These are phyloP conservation scores for Ganaspis brasiliensis DNA, from an alignment of 2,888 invertebrate genomes.

Conservation along the genomic window DNA sequence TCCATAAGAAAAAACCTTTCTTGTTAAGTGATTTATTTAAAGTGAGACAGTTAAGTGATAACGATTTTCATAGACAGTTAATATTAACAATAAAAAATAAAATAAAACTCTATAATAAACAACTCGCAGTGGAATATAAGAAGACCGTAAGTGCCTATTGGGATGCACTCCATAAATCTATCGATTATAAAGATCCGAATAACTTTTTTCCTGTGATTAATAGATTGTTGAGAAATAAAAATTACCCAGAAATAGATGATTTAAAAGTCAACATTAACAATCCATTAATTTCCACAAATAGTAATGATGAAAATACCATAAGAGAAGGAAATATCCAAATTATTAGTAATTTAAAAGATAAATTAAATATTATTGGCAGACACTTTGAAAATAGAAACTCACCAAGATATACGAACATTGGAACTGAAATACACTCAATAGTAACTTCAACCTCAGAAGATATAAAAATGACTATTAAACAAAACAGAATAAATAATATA, in stretches of 20 bases:
- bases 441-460: no score
- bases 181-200: not conserved
- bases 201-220: not conserved
- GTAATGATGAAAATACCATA: not conserved
- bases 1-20: no score
- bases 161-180: not conserved
- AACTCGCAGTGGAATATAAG: not conserved
- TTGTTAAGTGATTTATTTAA: no score
- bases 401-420: not conserved
- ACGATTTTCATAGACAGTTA: not conserved
- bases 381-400: slow-evolving; percentile 29
- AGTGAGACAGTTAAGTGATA: no score
- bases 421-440: not conserved
- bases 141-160: not conserved
- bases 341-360: not conserved
- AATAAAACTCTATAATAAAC: not conserved
- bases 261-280: not conserved
- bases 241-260: not conserved
- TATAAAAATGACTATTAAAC: no score
- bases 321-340: not conserved
- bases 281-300: not conserved
- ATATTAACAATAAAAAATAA: not conserved
- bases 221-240: not conserved
- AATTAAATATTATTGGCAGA: no score
- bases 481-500: no score